Percentiles rank a stretch among this genome's conserved stretches.
phyloP scores from a whole-genome alignment of 2,797 vertebrate species.

The Australoheros facetus region DNA sequence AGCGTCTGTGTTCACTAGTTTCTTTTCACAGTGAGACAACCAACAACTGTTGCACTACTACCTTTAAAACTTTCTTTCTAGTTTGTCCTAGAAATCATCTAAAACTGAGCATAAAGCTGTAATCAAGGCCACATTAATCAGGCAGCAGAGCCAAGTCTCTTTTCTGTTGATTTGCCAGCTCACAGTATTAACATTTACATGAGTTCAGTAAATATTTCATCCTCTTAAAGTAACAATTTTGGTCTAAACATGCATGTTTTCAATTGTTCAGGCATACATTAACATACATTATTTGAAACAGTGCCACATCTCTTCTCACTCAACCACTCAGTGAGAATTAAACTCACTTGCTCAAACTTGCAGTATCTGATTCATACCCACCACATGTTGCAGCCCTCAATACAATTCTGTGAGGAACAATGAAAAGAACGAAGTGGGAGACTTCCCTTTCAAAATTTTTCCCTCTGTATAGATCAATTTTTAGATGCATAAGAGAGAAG shows the following conservation, averaged over 20 bases:
- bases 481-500: constrained; percentile 22
- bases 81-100: neutral
- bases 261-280: neutral
- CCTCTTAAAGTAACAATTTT: neutral
- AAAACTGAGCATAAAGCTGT: neutral
- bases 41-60: neutral
- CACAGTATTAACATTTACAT: neutral
- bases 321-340: neutral
- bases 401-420: constrained; percentile 3
- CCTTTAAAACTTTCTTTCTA: neutral
- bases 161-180: neutral
- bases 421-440: constrained; percentile 1
- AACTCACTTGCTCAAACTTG: neutral
- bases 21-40: neutral
- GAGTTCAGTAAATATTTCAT: neutral
- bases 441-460: neutral
- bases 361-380: neutral
- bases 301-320: neutral
- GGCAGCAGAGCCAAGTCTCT: neutral
- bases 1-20: neutral
- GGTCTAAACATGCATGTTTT: neutral
- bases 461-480: constrained; percentile 21
- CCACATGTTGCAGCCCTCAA: neutral
- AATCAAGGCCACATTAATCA: neutral
- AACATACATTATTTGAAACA: too few relatives aligned